These are phyloP conservation scores for Pissodes strobi DNA, from an alignment of 1,140 invertebrate genomes.

Conservation along the genomic window DNA sequence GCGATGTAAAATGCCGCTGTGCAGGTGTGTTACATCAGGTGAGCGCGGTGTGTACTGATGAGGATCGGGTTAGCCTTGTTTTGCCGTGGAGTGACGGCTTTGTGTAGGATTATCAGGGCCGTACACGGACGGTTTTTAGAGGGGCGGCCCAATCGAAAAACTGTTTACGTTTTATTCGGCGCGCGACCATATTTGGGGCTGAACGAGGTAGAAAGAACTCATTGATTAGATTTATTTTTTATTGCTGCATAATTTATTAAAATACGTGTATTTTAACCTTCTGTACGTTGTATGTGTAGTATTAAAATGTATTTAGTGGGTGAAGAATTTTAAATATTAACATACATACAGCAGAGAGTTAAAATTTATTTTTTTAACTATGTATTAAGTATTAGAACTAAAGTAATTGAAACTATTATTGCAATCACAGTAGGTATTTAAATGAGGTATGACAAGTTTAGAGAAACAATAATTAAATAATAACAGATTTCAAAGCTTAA, in stretches of 20 bases:
- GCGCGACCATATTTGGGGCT: conserved; percentile 14
- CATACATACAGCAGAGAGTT: too few relatives aligned
- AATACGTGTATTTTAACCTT: neutral
- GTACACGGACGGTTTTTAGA: conserved; percentile 46
- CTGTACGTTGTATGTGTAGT: neutral
- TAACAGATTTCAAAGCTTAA: too few relatives aligned
- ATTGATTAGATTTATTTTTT: neutral
- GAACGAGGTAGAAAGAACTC: conserved; percentile 7
- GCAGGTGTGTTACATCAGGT: conserved; percentile 51
- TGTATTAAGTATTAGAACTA: too few relatives aligned
- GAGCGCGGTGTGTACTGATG: conserved; percentile 47
- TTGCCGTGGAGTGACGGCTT: conserved; percentile 7
- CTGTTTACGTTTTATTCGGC: conserved; percentile 7
- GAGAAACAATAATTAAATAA: too few relatives aligned
- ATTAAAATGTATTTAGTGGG: too few relatives aligned
- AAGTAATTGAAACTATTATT: too few relatives aligned
- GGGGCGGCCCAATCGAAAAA: conserved; percentile 6
- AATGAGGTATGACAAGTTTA: too few relatives aligned
- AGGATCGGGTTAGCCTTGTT: conserved; percentile 38
- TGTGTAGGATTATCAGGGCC: conserved; percentile 48
- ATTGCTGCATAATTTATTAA: conserved; percentile 16
- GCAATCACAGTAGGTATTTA: too few relatives aligned
- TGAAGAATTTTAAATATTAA: too few relatives aligned
- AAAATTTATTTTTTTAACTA: too few relatives aligned
- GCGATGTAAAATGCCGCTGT: neutral